Conservation (phyloP, 2,797 vertebrate species). For the Spatula clypeata region DNA sequence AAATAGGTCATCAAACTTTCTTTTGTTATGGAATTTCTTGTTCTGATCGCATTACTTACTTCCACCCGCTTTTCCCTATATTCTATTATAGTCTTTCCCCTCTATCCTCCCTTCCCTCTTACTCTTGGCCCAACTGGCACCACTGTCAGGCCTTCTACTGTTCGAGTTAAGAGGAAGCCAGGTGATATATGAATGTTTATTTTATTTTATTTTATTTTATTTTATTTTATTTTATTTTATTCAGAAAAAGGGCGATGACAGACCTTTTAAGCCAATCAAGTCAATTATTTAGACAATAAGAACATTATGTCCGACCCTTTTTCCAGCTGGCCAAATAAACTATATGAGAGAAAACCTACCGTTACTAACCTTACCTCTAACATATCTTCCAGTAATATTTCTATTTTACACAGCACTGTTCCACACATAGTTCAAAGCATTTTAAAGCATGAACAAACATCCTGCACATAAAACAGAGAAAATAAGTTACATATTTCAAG, state of each 20-base stretch:
- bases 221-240: not conserved
- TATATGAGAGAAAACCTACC: not conserved
- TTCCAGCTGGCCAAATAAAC: not conserved
- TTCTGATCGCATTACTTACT: not conserved
- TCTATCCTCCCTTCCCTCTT: not conserved
- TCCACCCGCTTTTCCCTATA: accelerated
- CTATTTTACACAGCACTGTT: not conserved
- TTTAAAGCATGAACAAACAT: not conserved
- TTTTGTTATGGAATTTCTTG: not conserved
- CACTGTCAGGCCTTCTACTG: not conserved
- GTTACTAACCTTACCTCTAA: not conserved
- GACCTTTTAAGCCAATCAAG: not conserved
- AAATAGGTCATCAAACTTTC: not conserved
- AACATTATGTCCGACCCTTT: not conserved
- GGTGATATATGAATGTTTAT: not conserved
- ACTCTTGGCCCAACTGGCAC: not conserved
- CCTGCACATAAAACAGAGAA: not conserved
- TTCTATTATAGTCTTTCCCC: not conserved
- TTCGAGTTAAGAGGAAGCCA: not conserved
- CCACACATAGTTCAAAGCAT: not conserved
- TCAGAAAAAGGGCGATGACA: not conserved
- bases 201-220: not conserved
- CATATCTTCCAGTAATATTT: not conserved
- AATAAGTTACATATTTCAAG: not conserved
- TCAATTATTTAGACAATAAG: not conserved